Conservation (phyloP, 2,888 invertebrate species). For the Seira ritae region DNA sequence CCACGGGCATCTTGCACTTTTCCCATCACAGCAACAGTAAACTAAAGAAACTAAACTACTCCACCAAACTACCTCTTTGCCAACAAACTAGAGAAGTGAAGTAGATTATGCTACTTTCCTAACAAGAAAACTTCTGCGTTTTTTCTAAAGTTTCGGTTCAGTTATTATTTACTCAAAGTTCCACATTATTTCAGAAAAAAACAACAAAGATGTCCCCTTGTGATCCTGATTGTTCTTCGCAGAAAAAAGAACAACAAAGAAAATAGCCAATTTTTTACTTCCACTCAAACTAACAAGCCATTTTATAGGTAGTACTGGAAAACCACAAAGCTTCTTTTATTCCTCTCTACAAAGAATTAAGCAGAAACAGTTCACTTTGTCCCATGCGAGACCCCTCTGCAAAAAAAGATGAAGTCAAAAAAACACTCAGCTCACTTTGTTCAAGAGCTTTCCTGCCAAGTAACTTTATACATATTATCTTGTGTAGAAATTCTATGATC, state of each 20-base stretch:
- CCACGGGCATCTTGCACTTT: slow-evolving; percentile 69
- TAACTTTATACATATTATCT: not conserved
- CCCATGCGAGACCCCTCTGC: not conserved
- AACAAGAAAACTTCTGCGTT: slow-evolving; percentile 9
- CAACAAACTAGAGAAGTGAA: not conserved
- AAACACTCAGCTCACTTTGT: slow-evolving; percentile 20
- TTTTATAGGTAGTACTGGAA: not conserved
- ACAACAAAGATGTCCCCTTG: not conserved
- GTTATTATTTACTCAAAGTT: not conserved
- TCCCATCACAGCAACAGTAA: slow-evolving; percentile 31
- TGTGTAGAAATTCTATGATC: not conserved
- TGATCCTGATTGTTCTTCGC: not conserved
- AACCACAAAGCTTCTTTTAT: no score
- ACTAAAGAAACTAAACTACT: slow-evolving; percentile 7
- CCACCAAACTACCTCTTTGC: not conserved
- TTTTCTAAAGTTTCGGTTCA: not conserved
- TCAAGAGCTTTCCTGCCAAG: not conserved
- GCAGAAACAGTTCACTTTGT: not conserved
- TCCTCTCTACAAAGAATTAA: no score
- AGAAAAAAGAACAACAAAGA: slow-evolving; percentile 26
- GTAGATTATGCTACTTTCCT: not conserved
- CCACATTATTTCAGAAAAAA: not conserved
- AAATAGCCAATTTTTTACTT: slow-evolving; percentile 20
- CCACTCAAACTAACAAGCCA: not conserved
- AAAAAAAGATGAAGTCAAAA: not conserved